Evolutionary conservation across 2,797 vertebrate species (phyloP), one percentile per base, ranked within the genome.

Genomic region (Acropternis orthonyx): DNA sequence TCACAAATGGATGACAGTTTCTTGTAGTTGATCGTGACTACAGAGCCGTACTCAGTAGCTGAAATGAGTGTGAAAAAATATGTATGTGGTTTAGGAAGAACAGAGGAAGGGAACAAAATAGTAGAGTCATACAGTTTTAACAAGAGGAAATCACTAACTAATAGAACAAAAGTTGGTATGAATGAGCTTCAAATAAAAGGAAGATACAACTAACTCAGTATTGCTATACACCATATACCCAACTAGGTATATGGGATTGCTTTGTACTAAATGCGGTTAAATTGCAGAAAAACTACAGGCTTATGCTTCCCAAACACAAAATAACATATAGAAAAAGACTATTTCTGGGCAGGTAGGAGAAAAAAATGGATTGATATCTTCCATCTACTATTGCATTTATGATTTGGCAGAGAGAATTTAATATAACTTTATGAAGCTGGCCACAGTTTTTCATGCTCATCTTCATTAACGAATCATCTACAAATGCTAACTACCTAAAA

Each of bases 1-100:
- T 71, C 68, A 96, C 89, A 91, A 93, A 93, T 85, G 92, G 26
- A 10, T 63, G 19, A 90, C 66, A 79, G 28, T 76, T 87, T 77
- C 67, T 93, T 78, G 39, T 55, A 87, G 52, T 19, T 89, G 61
- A 91, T 48, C 49, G 79, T 79, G 84, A 89, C 67, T 74, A 84
- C 58, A 63, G 75, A 82, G 51, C n/a, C 6, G 5, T 72, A 89
- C 28, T 84, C 37, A 58, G 17, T 66, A 91, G 81, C 4, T 69
- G 71, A 91, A 91, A 95, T 63, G 75, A 89, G 46, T 4, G 49
- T 74, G 65, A 93, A 88, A 36, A 69, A 86, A 30, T 34, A 69
- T 9, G 7, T 56, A 41, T 10, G 51, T 66, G 69, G 39, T 51
- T 93, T 44, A 82, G 86, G 52, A 88, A 56, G 36, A 93, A 89